Evolutionary conservation across 2,113 vertebrate genomes (phyloP), one percentile per base, ranked within the genome.

Genomic region (Poicephalus gulielmi): DNA sequence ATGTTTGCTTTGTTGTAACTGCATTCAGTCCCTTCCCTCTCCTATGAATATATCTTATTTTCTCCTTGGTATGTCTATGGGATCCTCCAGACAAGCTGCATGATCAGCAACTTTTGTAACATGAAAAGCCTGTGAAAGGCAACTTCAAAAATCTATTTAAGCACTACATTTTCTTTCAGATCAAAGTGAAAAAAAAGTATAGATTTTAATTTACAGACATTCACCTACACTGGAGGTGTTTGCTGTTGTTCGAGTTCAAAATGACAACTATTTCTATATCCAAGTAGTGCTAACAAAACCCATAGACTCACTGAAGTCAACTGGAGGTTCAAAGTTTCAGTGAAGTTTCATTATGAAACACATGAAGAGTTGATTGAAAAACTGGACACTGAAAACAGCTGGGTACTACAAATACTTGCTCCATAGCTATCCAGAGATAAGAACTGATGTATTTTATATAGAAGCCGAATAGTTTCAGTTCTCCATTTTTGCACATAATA

Each of bases 381-480:
- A 50, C 22, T 20, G 24, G 50, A 41, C 30, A 13, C 60, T 59
- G 60, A 10, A 10, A 73, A 70, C 39, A 77, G 59, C 33, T 46
- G 33, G 3, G 10, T 22, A 59, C 22, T 35, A 17, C 0, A 23
- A 59, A 7, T 19, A 71, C 49, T n/a, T 71, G 30, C 33, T 62
- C 46, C 47, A 24, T 4, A 55, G 39, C 46, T 77, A 71, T 5
- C 22, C 64, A 88, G 46, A 52, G 9, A 23, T 7, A 41, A 86
- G 17, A 90, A 49, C 2, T 3, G 0, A 18, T 19, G 0, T 3
- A 24, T 43, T 71, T 68, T 50, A 53, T 39, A 85, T 0, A 53
- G 17, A 90, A 83, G 17, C 11, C 37, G 41, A 16, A 14, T 0
- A 49, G 55, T 47, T 81, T 81, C 79, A 50, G 23, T 52, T 81